Percentiles rank a stretch among this genome's conserved stretches.
phyloP scores from a whole-genome alignment of 2,888 invertebrate genomes.

The Harpalus rufipes region DNA sequence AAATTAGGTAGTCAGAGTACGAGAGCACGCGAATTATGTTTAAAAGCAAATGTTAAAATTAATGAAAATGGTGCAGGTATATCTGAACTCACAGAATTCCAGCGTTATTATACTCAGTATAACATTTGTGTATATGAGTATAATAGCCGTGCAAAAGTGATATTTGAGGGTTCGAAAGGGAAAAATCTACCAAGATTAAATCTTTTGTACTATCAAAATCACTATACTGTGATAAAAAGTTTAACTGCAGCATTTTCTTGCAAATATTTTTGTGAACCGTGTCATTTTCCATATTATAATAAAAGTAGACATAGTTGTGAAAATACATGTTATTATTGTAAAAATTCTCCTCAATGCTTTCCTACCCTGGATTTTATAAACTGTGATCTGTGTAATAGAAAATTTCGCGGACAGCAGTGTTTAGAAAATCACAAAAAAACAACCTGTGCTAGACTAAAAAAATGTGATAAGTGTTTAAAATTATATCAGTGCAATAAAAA shows the following conservation, averaged over 20 bases:
- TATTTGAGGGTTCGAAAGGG: constrained; percentile 3
- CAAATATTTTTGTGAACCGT: constrained; percentile 70
- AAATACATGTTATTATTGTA: constrained; percentile 55
- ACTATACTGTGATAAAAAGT: constrained; percentile 55
- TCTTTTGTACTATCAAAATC: constrained; percentile 69
- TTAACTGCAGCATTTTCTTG: constrained; percentile 70
- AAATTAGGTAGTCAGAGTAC: background rate
- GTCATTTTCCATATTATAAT: constrained; percentile 68
- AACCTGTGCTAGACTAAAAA: no score
- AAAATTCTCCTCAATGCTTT: constrained; percentile 2
- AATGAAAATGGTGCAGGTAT: constrained; percentile 17
- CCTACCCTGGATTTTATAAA: background rate
- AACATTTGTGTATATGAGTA: constrained; percentile 34
- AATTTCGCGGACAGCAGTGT: background rate
- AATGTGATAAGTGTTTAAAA: no score
- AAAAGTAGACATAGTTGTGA: constrained; percentile 67
- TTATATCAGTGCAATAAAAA: no score
- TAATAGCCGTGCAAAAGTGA: no score
- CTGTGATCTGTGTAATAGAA: background rate
- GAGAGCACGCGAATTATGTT: constrained; percentile 8
- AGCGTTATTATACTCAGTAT: constrained; percentile 16
- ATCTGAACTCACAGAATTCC: constrained; percentile 34
- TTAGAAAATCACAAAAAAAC: no score
- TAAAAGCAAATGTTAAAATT: background rate
- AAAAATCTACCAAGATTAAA: constrained; percentile 67